Evolutionary conservation across 2,888 invertebrate species (phyloP).

Genomic region (Drosophila fungiperda): DNA sequence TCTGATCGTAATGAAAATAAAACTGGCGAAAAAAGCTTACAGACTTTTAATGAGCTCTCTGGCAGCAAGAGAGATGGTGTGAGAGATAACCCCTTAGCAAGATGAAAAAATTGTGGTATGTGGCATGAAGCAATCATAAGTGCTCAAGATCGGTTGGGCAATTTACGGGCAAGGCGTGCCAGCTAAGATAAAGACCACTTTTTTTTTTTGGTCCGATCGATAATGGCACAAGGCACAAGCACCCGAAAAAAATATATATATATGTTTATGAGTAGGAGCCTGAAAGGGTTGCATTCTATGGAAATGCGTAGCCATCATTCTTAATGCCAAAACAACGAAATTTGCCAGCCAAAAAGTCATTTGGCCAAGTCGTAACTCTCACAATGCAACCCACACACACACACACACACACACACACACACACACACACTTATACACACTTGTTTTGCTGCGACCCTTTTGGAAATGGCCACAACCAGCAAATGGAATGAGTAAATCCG

Average conservation of each 20-base stretch:
- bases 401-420: conserved; percentile 18
- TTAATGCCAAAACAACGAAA: conserved; percentile 46
- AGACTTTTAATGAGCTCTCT: conserved; percentile 66
- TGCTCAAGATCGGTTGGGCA: conserved; percentile 29
- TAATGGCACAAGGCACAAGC: conserved; percentile 2
- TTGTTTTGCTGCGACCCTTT: conserved; percentile 35
- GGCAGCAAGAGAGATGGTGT: conserved; percentile 33
- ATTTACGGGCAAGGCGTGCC: conserved; percentile 28
- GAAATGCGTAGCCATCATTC: conserved; percentile 43
- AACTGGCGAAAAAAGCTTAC: conserved; percentile 60
- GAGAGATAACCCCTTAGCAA: conserved; percentile 25
- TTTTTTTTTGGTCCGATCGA: conserved; percentile 1
- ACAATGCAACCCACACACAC: conserved; percentile 53
- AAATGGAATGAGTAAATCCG: conserved; percentile 22
- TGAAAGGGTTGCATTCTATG: conserved; percentile 31
- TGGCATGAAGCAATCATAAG: conserved; percentile 44
- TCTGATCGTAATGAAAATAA: conserved; percentile 33
- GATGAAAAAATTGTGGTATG: conserved; percentile 1
- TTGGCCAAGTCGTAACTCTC: conserved; percentile 61
- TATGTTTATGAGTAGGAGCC: conserved; percentile 39
- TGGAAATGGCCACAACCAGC: conserved; percentile 15
- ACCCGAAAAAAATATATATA: background rate
- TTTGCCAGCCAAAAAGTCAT: conserved; percentile 63
- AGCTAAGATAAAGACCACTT: conserved; percentile 19
- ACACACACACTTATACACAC: conserved; percentile 16